Base-by-base conservation (phyloP, 2,113 vertebrate species). In the Anguilla japonica region DNA sequence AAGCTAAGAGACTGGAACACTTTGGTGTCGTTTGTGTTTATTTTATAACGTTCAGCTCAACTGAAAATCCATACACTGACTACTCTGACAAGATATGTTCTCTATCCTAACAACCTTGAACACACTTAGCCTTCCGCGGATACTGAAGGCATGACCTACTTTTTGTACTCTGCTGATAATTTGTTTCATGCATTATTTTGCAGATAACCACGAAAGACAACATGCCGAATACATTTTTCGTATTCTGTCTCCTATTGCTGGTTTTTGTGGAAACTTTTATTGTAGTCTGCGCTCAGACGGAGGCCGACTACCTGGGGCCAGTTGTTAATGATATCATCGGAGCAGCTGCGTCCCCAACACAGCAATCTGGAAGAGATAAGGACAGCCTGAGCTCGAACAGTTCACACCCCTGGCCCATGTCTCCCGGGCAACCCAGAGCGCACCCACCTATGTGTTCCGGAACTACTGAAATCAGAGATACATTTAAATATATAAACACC, bases 401-500 rank as follows among this genome's bases (percentile, higher is more conserved):
- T 78, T 93, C 92, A 39, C 88, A 41, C 46, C 43, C 84, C 29
- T 75, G 41, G 39, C 43, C 87, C 41, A 26, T 80, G 75, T 39
- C 88, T 83, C 92, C 94, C 8, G 91, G 89, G 3, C 82, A 89
- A 11, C 80, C 86, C 7, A 95, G 93, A 14, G 78, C 91, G 13
- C 89, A 86, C 0, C 96, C 94, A 11, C 96, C 98, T 0, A 95
- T 95, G 92, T 99, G 98, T 93, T 91, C 94, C 0, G 92, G 94
- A 14, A 91, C 92, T 75, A 96, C 95, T 0, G 96, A 97, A 90
- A 97, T 99, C 92, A 94, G 94, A 50, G 96, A 97, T 90, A 97
- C 97, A 3, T 99, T 99, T 89, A 99, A 97, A 91, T 98, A 98
- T 91, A 97, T 99, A 91, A 99, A 98, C 92, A 99, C 98, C 0